Base-by-base conservation (phyloP, 2,113 vertebrate species). In the Indicator indicator region DNA sequence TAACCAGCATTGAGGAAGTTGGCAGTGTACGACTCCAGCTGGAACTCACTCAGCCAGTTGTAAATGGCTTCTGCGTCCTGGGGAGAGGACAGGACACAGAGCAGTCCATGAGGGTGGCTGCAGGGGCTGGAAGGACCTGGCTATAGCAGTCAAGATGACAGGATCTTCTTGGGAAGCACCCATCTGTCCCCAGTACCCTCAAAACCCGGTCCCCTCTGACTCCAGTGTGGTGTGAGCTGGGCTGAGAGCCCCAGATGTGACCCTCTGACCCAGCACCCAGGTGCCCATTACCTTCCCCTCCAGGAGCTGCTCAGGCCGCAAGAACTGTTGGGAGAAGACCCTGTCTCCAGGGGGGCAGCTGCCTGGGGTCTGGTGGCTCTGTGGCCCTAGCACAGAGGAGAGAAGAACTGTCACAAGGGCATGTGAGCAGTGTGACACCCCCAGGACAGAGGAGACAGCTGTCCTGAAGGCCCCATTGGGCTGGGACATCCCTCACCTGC, bases 31-130 rank as follows among this genome's bases (percentile, higher is more conserved):
- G 98, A 98, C 92, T 99, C 98, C 96, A 99, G 96, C 97, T 99
- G 99, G 98, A 99, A 99, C 71, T 99, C 99, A 0, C 98, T 98
- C 50, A 99, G 97, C 99, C 99, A 99, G 96, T 99, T 98, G 74
- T 98, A 98, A 90, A 99, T 99, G 82, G 99, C 99, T 92, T 99
- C 99, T 3, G 98, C 98, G 0, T 99, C 99, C 99, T 99, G 69
- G 17, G 11, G 36, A 93, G 16, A 72, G 18, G 36, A 59, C 0
- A 3, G 50, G 58, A 33, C 44, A 86, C 36, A 67, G 28, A 60
- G 38, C n/a, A 68, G 69, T 33, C 54, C 1, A 2, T 92, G 78
- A 92, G 0, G 3, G 12, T 17, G 67, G 70, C 79, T 74, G 56
- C 40, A 86, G 18, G 64, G 58, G 9, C 54, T 73, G 48, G 28